Evolutionary conservation across 2,113 vertebrate genomes (phyloP).

Genomic region (Calyptommatus sinebrachiatus): DNA sequence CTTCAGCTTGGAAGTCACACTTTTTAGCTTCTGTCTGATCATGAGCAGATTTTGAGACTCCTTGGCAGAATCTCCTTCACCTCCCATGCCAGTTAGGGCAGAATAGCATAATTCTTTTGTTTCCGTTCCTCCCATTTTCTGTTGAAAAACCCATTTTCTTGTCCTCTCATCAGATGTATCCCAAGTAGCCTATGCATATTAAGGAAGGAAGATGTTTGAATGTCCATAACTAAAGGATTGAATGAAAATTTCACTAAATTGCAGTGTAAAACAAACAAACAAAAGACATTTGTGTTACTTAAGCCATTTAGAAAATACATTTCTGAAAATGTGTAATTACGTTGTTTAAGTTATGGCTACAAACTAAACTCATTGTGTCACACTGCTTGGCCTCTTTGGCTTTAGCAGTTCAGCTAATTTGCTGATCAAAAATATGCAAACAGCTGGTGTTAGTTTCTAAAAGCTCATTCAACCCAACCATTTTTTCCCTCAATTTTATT

Average conservation of each 20-base stretch:
- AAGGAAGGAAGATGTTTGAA: neutral
- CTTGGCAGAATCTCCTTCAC: conserved; percentile 45
- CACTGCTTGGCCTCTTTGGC: no score
- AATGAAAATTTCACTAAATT: neutral
- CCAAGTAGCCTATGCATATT: conserved; percentile 53
- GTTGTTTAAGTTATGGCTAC: no score
- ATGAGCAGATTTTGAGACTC: conserved; percentile 71
- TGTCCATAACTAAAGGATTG: neutral
- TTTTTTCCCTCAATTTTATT: no score
- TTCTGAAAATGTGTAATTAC: no score
- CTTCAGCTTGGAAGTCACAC: conserved; percentile 75
- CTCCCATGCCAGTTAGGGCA: conserved; percentile 49
- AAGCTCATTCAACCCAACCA: no score
- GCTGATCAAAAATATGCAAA: no score
- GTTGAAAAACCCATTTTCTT: conserved; percentile 85
- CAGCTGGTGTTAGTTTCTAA: no score
- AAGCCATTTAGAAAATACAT: neutral
- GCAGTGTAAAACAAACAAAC: neutral
- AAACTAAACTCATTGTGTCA: no score
- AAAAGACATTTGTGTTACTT: neutral
- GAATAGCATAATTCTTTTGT: conserved; percentile 57
- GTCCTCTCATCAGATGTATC: conserved; percentile 72
- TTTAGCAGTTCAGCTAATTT: no score
- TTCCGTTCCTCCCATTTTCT: conserved; percentile 72
- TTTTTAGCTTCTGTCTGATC: conserved; percentile 78